Percentiles rank a stretch among this genome's conserved stretches.
Evolutionary conservation across 2,113 vertebrate species (phyloP).

Genomic region (Eurystomus gularis): DNA sequence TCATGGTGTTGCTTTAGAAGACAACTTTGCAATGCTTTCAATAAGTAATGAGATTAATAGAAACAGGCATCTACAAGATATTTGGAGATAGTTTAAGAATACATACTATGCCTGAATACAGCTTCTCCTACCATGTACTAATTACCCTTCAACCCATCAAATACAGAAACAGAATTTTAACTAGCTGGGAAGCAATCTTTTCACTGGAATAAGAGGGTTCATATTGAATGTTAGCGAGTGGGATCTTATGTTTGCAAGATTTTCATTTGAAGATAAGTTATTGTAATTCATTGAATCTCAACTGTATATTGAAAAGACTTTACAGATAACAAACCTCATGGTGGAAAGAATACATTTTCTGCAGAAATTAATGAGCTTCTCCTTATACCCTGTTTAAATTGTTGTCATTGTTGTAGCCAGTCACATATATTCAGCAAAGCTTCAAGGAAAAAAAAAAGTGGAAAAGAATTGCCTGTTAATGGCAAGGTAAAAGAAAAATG

Average conservation of each 20-base stretch:
- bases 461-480: not conserved
- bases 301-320: not conserved
- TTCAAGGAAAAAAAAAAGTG: not conserved
- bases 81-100: not conserved
- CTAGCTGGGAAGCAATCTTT: not conserved
- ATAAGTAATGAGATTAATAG: not conserved
- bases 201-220: not conserved
- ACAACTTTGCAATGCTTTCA: not conserved
- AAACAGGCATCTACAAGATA: not conserved
- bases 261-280: not conserved
- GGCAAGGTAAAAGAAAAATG: not conserved
- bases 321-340: not conserved
- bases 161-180: not conserved
- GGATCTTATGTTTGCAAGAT: not conserved
- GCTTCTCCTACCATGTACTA: not conserved
- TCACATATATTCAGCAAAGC: not conserved
- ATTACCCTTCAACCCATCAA: not conserved
- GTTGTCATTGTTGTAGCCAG: not conserved
- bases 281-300: not conserved
- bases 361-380: not conserved
- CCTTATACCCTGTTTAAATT: not conserved
- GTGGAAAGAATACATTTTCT: not conserved
- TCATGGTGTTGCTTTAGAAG: not conserved
- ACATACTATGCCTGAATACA: not conserved
- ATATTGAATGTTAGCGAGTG: not conserved